Conservation (phyloP, 30 jellyfish, hydroid and myxozoan genomes). For the Cassiopea xamachana region DNA sequence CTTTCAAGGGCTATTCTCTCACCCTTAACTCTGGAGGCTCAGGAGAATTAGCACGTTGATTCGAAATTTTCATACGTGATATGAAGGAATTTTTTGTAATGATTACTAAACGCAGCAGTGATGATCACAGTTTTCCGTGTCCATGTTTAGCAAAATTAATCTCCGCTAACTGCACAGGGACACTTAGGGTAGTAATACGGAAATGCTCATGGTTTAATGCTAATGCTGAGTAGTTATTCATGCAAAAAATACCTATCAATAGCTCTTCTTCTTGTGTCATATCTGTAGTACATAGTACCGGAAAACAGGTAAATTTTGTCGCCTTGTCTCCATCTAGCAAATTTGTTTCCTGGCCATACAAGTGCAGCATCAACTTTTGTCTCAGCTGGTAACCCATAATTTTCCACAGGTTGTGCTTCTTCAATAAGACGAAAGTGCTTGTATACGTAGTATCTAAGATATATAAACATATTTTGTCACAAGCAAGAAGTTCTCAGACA, state of each 20-base stretch:
- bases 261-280: conserved; percentile 52
- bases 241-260: conserved; percentile 5
- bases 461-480: not conserved
- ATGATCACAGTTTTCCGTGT: too few species aligned
- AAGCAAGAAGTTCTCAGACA: not conserved
- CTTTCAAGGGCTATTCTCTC: not conserved
- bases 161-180: too few species aligned
- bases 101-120: too few species aligned
- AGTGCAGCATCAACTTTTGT: conserved; percentile 89
- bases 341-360: conserved; percentile 82
- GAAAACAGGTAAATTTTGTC: conserved; percentile 62
- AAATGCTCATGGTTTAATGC: too few species aligned
- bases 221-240: too few species aligned
- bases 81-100: too few species aligned
- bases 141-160: too few species aligned
- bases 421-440: not conserved
- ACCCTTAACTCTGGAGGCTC: not conserved
- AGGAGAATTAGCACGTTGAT: not conserved
- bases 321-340: conserved; percentile 41
- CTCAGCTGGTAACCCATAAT: conserved; percentile 73
- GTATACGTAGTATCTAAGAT: conserved; percentile 73
- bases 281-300: conserved; percentile 76
- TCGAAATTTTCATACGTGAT: not conserved
- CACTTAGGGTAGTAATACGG: too few species aligned
- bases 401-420: conserved; percentile 78